phyloP scores from a whole-genome alignment of 37 sponge, comb jelly and placozoan genomes.

The Beroe forskalii region DNA sequence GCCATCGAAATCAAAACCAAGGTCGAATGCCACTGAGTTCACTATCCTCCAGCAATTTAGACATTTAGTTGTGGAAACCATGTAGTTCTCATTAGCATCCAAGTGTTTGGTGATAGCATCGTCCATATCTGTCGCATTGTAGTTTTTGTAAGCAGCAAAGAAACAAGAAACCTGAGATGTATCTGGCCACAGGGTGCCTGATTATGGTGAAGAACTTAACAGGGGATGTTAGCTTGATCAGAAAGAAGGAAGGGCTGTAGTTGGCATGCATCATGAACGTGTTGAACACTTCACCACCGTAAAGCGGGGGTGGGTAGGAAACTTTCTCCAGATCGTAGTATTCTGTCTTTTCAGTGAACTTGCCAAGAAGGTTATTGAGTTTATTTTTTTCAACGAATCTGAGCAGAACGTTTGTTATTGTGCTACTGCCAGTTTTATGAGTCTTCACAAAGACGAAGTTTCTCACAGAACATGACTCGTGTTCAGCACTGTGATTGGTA shows the following conservation, averaged over 20 bases:
- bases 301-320: not conserved
- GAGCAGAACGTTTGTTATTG: too few species aligned
- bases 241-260: not conserved
- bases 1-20: not conserved
- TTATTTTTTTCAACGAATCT: too few species aligned
- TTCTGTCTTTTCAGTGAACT: not conserved
- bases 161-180: not conserved
- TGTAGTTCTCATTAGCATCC: not conserved
- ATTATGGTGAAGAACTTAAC: slow-evolving; percentile 1
- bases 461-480: too few species aligned
- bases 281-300: too few species aligned
- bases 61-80: not conserved
- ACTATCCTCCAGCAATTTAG: not conserved
- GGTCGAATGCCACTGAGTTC: not conserved
- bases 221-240: not conserved
- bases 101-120: not conserved
- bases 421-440: too few species aligned
- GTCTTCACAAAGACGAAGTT: too few species aligned
- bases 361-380: too few species aligned
- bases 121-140: slow-evolving; percentile 8
- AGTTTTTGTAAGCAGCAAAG: not conserved
- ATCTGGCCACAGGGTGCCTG: slow-evolving; percentile 17
- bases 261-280: not conserved
- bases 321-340: not conserved
- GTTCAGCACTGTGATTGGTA: too few species aligned